A percentile compares a stretch with the other conserved stretches of the same genome.
Evolutionary conservation across 2,888 invertebrate genomes (phyloP).

Genomic region (Halocaridina rubra): DNA sequence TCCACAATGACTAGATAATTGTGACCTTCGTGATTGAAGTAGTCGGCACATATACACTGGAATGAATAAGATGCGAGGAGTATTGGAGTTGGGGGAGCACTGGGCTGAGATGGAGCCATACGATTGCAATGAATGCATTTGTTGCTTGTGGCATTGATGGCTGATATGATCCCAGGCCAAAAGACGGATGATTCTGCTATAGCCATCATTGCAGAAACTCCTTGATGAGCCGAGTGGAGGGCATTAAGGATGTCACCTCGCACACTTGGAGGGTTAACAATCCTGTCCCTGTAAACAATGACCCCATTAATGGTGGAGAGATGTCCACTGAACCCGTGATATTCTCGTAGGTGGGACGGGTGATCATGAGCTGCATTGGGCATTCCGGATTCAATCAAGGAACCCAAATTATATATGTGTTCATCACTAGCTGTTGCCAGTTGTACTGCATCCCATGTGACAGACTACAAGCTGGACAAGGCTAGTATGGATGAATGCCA

Average conservation of each 20-base stretch:
- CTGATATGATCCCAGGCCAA: conserved; percentile 1
- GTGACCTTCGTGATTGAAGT: conserved; percentile 1
- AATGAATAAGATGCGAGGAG: conserved; percentile 30
- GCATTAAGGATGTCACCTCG: not conserved
- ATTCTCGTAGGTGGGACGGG: not conserved
- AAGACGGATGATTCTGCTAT: not conserved
- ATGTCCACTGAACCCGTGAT: conserved; percentile 3
- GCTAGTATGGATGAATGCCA: too few relatives aligned
- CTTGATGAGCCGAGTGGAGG: conserved; percentile 30
- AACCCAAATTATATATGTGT: too few relatives aligned
- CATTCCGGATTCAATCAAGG: too few relatives aligned
- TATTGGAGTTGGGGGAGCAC: too few relatives aligned
- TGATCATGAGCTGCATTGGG: too few relatives aligned
- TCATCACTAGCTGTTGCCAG: too few relatives aligned
- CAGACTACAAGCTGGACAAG: too few relatives aligned
- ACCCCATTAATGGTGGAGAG: conserved; percentile 17
- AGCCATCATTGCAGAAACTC: conserved; percentile 1
- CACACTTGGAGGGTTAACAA: conserved; percentile 19
- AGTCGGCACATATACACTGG: conserved; percentile 18
- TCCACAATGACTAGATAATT: conserved; percentile 35
- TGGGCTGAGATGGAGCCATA: conserved; percentile 30
- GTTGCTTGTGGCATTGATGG: not conserved
- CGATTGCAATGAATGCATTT: conserved; percentile 2
- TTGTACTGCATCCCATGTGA: too few relatives aligned
- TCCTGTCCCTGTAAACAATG: too few relatives aligned